Evolutionary conservation across 1,140 invertebrate species (phyloP).

Genomic region (Drosophila bipectinata): DNA sequence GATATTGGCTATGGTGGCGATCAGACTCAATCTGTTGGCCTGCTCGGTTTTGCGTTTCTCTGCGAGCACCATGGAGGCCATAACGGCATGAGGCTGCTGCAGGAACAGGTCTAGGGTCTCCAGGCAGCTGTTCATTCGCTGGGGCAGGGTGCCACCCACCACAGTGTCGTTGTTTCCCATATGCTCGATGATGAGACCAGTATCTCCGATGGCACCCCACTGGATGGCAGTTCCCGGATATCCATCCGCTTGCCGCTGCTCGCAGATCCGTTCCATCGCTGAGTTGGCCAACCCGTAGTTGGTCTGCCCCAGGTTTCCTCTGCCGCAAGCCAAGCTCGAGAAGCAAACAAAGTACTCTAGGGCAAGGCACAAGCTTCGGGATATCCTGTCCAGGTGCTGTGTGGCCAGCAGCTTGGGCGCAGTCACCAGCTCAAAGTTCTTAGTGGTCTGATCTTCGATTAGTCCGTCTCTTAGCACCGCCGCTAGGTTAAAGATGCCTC

Average conservation of each 20-base stretch:
- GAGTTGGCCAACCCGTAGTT: conserved; percentile 99
- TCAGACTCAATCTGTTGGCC: conserved; percentile 85
- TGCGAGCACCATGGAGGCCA: conserved; percentile 93
- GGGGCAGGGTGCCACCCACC: conserved; percentile 96
- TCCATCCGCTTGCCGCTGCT: conserved; percentile 91
- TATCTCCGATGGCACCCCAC: conserved; percentile 99
- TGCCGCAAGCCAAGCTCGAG: conserved; percentile 97
- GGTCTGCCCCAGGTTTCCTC: conserved; percentile 96
- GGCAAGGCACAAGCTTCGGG: conserved; percentile 89
- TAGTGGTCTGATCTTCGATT: conserved; percentile 93
- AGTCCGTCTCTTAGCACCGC: conserved; percentile 94
- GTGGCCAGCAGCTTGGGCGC: conserved; percentile 93
- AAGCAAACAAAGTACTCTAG: conserved; percentile 97
- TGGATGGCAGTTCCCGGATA: conserved; percentile 95
- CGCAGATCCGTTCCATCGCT: conserved; percentile 96
- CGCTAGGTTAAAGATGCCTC: conserved; percentile 97
- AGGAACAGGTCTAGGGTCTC: conserved; percentile 93
- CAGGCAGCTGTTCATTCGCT: conserved; percentile 95
- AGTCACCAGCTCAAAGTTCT: conserved; percentile 90
- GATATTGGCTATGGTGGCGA: conserved; percentile 92
- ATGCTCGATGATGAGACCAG: conserved; percentile 94
- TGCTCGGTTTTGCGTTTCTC: conserved; percentile 87
- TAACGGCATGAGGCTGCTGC: conserved; percentile 93
- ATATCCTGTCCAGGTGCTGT: conserved; percentile 89
- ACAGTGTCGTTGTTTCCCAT: conserved; percentile 94